Conservation (phyloP, 1,140 invertebrate species). For the Temnothorax nylanderi region DNA sequence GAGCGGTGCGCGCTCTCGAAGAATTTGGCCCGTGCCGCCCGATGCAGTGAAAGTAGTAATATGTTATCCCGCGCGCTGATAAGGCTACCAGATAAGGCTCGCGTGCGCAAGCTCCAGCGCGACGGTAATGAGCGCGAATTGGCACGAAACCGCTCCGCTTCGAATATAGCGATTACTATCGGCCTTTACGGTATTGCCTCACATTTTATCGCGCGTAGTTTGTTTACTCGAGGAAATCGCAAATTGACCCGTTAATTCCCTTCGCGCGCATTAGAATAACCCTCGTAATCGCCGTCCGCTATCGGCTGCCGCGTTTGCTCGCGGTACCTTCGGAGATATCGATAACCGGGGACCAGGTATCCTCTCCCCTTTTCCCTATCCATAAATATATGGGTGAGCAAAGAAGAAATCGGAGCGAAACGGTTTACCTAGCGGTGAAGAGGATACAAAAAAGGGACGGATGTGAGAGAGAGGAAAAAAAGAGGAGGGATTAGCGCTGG, state of each 20-base stretch:
- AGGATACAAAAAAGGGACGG: slow-evolving; percentile 1
- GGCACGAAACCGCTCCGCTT: slow-evolving; percentile 18
- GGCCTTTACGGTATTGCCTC: neutral
- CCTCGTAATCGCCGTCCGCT: neutral
- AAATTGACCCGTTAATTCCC: slow-evolving; percentile 5
- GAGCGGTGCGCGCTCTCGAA: slow-evolving; percentile 10
- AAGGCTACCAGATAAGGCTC: slow-evolving; percentile 36
- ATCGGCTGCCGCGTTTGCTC: neutral
- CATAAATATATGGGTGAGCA: neutral
- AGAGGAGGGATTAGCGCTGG: neutral
- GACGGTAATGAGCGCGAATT: slow-evolving; percentile 51
- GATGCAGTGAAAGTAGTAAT: slow-evolving; percentile 49
- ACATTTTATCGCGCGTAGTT: slow-evolving; percentile 9
- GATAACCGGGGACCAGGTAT: neutral
- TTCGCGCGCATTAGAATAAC: neutral
- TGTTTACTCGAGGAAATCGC: slow-evolving; percentile 10
- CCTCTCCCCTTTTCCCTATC: too few relatives aligned
- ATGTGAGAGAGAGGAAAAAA: neutral
- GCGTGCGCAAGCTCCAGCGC: slow-evolving; percentile 22
- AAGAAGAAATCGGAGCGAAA: neutral
- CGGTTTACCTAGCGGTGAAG: neutral
- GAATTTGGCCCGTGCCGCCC: slow-evolving; percentile 38
- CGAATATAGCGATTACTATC: slow-evolving; percentile 26
- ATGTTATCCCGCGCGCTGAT: slow-evolving; percentile 39
- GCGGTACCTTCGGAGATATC: neutral